Base-by-base conservation (phyloP, 2,113 vertebrate genomes). In the Uria lomvia region DNA sequence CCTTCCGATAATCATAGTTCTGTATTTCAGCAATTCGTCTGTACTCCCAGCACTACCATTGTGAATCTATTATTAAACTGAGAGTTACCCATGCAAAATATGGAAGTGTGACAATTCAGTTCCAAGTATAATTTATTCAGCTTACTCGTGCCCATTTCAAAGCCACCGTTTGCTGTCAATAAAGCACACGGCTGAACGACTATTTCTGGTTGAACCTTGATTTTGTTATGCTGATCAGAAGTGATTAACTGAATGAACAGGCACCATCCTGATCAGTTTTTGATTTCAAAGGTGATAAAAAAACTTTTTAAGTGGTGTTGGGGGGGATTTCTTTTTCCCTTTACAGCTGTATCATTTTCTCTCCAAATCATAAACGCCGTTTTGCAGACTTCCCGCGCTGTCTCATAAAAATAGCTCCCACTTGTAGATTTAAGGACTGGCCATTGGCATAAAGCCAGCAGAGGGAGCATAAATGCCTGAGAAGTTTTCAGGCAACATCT, bases 401-500 rank as follows among this genome's bases (percentile, higher is more conserved):
- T 2, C 7, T 10, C 47, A 9, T 34, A 8, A 58, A 77, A 93
- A 81, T 75, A 90, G 50, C 62, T 80, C 71, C 60, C 32, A 67
- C 29, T 84, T 95, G 78, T 75, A 89, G 75, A 24, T 93, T 85
- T 75, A 83, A 75, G 77, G 43, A 20, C 40, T 34, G 36, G 75
- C 45, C 43, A 18, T 58, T 94, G 68, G 59, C 78, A 49, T 32
- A 29, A 56, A 92, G 62, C 63, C 73, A 96, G 50, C 49, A 79
- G 66, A 89, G 82, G 73, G 63, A 93, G 24, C 40, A 80, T 70
- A 83, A 91, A 74, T 80, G 74, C 50, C 87, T 52, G 50, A 59
- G 36, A 87, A 74, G 76, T 58, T 95, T 95, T 92, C 59, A 83
- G 88, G 59, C 23, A 47, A 80, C 88, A 92, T 93, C 68, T 91